phyloP scores from a whole-genome alignment of 2,113 vertebrate genomes.

The Procavia capensis region DNA sequence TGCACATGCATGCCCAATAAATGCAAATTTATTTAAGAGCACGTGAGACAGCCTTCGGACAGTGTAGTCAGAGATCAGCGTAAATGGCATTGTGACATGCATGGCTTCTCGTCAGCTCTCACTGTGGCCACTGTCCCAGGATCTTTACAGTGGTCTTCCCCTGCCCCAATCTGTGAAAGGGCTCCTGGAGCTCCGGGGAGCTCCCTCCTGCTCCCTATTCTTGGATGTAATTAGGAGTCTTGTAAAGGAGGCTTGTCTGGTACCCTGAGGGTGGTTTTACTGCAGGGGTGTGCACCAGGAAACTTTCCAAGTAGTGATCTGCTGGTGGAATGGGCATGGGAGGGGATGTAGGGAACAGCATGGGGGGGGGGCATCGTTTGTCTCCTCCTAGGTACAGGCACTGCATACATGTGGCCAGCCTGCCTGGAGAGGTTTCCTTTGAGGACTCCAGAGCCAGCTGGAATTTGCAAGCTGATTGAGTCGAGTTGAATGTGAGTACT shows the following conservation, averaged over 20 bases:
- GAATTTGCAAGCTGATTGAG: not conserved
- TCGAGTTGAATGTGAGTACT: no score
- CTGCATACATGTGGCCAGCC: no score
- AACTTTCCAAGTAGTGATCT: not conserved
- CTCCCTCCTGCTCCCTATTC: not conserved
- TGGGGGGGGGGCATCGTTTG: not conserved
- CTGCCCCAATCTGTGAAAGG: rapidly evolving
- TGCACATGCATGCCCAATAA: not conserved
- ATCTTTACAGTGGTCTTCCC: not conserved
- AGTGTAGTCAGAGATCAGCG: rapidly evolving
- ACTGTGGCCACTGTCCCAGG: not conserved
- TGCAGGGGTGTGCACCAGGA: rapidly evolving
- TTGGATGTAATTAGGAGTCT: not conserved
- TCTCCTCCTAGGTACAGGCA: not conserved
- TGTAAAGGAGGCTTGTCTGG: not conserved
- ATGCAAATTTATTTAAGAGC: not conserved
- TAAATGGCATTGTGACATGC: not conserved
- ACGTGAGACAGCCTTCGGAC: not conserved
- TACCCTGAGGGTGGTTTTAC: not conserved
- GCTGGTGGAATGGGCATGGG: not conserved
- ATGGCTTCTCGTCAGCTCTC: not conserved
- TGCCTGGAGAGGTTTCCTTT: rapidly evolving
- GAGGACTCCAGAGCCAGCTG: not conserved
- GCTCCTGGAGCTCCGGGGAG: rapidly evolving
- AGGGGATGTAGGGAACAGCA: not conserved